phyloP scores from a whole-genome alignment of 30 jellyfish, hydroid and myxozoan genomes.

The Catostylus mosaicus region DNA sequence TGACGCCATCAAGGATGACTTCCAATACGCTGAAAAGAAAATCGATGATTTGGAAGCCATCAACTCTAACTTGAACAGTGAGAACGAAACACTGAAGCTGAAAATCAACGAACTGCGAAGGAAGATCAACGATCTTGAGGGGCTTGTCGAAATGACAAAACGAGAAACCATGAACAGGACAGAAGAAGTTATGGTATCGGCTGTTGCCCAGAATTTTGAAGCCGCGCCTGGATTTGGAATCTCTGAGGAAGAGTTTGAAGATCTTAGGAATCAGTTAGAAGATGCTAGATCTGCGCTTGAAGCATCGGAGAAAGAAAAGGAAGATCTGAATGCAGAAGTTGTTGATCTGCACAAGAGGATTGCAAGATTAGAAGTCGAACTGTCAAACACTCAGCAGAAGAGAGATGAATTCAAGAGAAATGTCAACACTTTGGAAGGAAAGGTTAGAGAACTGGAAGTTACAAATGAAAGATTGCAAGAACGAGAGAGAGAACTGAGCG shows the following conservation, averaged over 20 bases:
- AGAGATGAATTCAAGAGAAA: slow-evolving; percentile 89
- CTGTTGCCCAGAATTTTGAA: slow-evolving; percentile 57
- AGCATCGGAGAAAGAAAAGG: slow-evolving; percentile 86
- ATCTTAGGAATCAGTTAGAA: slow-evolving; percentile 61
- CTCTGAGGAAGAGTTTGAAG: slow-evolving; percentile 77
- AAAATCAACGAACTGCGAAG: slow-evolving; percentile 66
- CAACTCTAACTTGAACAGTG: slow-evolving; percentile 69
- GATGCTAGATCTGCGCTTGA: slow-evolving; percentile 68
- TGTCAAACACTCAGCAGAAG: slow-evolving; percentile 80
- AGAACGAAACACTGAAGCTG: slow-evolving; percentile 71
- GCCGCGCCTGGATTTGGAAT: slow-evolving; percentile 63
- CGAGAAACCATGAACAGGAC: slow-evolving; percentile 56
- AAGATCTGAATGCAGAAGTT: slow-evolving; percentile 67
- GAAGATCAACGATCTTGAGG: slow-evolving; percentile 76
- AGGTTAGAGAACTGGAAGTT: slow-evolving; percentile 84
- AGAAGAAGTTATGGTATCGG: slow-evolving; percentile 72
- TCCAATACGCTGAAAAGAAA: slow-evolving; percentile 68
- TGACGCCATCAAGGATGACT: slow-evolving; percentile 78
- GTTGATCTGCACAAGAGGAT: slow-evolving; percentile 80
- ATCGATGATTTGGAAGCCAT: slow-evolving; percentile 84
- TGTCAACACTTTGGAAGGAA: slow-evolving; percentile 64
- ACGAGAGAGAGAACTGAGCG: slow-evolving; percentile 90
- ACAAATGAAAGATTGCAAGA: slow-evolving; percentile 81
- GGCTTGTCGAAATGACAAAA: slow-evolving; percentile 41
- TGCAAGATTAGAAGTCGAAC: slow-evolving; percentile 90